Evolutionary conservation across 2,888 invertebrate genomes (phyloP).

Genomic region (Escarpia spicata): DNA sequence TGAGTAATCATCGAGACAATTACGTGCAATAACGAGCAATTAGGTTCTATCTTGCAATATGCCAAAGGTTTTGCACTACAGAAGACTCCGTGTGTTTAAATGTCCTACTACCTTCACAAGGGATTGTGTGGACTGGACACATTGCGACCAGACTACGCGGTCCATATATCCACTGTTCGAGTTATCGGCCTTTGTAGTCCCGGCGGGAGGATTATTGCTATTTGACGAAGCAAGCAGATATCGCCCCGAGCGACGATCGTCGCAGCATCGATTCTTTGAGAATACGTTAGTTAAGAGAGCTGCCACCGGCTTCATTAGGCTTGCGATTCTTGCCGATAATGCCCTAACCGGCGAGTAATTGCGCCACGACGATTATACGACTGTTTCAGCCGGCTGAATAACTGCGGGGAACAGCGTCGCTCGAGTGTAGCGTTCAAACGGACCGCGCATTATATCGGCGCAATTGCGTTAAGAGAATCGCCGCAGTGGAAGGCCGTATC

Average conservation of each 20-base stretch:
- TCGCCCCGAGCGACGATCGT: neutral
- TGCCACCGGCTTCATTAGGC: neutral
- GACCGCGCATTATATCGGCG: neutral
- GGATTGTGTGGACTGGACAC: neutral
- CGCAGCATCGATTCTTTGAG: conserved; percentile 4
- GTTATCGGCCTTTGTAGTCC: neutral
- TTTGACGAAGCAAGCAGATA: neutral
- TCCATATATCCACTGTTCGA: neutral
- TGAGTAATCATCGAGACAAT: neutral
- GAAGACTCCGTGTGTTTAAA: neutral
- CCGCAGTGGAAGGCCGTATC: neutral
- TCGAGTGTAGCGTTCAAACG: neutral
- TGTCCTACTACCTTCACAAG: neutral
- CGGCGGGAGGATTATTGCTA: neutral
- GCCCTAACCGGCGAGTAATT: conserved; percentile 10
- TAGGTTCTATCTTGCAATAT: neutral
- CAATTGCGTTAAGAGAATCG: conserved; percentile 12
- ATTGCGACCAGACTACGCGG: neutral
- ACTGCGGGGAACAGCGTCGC: neutral
- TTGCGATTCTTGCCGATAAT: neutral
- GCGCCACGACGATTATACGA: neutral
- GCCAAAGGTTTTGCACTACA: neutral
- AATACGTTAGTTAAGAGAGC: conserved; percentile 5
- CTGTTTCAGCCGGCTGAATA: conserved; percentile 6
- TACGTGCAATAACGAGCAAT: neutral